A percentile compares a stretch with the other conserved stretches of the same genome.
Conservation (phyloP, 2,113 vertebrate genomes). For the Cinclus mexicanus region DNA sequence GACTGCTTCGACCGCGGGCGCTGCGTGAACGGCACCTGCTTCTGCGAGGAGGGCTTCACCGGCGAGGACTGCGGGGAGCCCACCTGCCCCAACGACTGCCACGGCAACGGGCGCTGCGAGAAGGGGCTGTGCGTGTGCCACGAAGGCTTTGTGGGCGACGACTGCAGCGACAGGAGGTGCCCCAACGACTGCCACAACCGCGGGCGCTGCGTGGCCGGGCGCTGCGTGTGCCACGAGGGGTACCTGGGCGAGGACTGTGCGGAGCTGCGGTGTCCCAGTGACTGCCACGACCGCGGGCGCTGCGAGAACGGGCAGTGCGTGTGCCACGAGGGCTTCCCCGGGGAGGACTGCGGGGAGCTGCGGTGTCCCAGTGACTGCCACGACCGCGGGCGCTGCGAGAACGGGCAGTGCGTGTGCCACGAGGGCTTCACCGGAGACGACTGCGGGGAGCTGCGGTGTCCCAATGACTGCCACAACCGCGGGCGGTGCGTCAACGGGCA, state of each 20-base stretch:
- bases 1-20: conserved; percentile 96
- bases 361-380: conserved; percentile 86
- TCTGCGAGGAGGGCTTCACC: conserved; percentile 86
- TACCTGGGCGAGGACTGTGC: conserved; percentile 84
- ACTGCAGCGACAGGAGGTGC: conserved; percentile 86
- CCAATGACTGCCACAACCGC: conserved; percentile 77
- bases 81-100: conserved; percentile 85
- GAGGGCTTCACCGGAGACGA: conserved; percentile 81
- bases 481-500: conserved; percentile 86
- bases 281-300: conserved; percentile 81
- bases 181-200: conserved; percentile 82
- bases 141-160: conserved; percentile 83
- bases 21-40: conserved; percentile 92
- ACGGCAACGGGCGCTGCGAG: conserved; percentile 80
- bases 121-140: conserved; percentile 87
- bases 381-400: conserved; percentile 77
- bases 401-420: conserved; percentile 83
- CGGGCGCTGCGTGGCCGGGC: conserved; percentile 85
- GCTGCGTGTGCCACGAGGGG: conserved; percentile 87
- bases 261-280: conserved; percentile 81
- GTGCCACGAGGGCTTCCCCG: conserved; percentile 82
- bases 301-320: conserved; percentile 85
- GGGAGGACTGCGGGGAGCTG: conserved; percentile 83
- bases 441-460: conserved; percentile 84
- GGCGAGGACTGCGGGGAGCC: conserved; percentile 90